Evolutionary conservation across 2,888 invertebrate species (phyloP), one percentile per base, ranked within the genome.

Genomic region (Allygus modestus): DNA sequence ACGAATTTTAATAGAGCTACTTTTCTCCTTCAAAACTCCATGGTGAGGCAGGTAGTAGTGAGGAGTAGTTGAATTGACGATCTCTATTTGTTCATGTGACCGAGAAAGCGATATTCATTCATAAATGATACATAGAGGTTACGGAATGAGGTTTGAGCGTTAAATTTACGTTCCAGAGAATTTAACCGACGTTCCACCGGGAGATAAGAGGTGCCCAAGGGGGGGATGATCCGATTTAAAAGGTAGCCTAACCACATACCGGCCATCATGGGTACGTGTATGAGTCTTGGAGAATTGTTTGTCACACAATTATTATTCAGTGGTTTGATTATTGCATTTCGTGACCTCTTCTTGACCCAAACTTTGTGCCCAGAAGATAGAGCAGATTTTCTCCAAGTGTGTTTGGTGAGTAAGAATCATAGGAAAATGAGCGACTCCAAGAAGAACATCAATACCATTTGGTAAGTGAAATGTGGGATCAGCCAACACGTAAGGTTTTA

Each of bases 1-100:
- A 4, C 71, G 7, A 1, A 71, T 1, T 33, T 71, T 71, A 15
- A 33, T 71, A n/a, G 33, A 20, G 23, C 71, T 71, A n/a, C 71
- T 37, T 15, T 1, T 33, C 33, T 71, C 33, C 31, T 65, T 65
- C 1, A 71, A 12, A 4, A 71, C 71, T 12, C 71, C 71, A 71
- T 33, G 71, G 33, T 71, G 71, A 33, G 71, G 71, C 2, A 65
- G 26, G n/a, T 28, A 65, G 31, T 51, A 51, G 15, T 51, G 51
- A 4, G 51, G 51, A 51, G 9, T 17, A 17, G 15, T 17, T 51
- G 2, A 9, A 17, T 9, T 2, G 2, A 51, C 51, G 15, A 4
- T 2, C 15, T 9, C 1, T 17, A 51, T 17, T 17, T 17, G 17
- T 17, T 51, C 51, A 51, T 51, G 51, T 51, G 51, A 17, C 17